Conservation (phyloP, 2,888 invertebrate genomes). For the Mimumesa dahlbomi region DNA sequence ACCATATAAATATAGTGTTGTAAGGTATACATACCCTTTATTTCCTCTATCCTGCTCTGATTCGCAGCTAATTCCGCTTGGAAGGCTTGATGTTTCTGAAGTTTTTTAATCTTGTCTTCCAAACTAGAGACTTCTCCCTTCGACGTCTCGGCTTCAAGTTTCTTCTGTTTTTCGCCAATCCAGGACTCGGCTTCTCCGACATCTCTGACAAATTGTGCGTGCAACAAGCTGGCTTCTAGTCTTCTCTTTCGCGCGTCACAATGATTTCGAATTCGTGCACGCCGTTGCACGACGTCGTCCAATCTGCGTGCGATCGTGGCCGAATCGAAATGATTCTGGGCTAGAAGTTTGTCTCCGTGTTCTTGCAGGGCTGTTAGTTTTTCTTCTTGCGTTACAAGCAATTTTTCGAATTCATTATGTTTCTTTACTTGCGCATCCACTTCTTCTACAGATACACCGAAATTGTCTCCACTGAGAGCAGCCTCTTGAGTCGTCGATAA, state of each 20-base stretch:
- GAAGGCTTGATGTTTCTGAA: conserved; percentile 97
- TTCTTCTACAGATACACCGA: conserved; percentile 91
- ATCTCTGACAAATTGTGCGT: conserved; percentile 95
- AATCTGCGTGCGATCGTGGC: conserved; percentile 89
- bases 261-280: conserved; percentile 85
- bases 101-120: conserved; percentile 96
- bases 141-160: conserved; percentile 89
- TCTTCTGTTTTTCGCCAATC: conserved; percentile 95
- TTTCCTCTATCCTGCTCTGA: conserved; percentile 91
- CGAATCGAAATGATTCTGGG: conserved; percentile 95
- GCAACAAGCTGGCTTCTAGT: conserved; percentile 89
- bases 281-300: conserved; percentile 87
- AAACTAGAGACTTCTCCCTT: conserved; percentile 90
- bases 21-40: too few species aligned
- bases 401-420: conserved; percentile 96
- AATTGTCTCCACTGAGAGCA: conserved; percentile 86
- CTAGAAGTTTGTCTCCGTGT: conserved; percentile 92
- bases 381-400: conserved; percentile 93
- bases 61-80: conserved; percentile 95
- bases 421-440: conserved; percentile 94
- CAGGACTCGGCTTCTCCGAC: conserved; percentile 94
- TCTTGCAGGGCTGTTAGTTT: conserved; percentile 90
- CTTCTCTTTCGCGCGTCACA: conserved; percentile 85
- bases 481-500: conserved; percentile 94
- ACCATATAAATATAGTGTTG: too few species aligned